These are phyloP conservation scores for Eledone cirrhosa DNA, from an alignment of 2,888 invertebrate genomes.

Conservation along the genomic window DNA sequence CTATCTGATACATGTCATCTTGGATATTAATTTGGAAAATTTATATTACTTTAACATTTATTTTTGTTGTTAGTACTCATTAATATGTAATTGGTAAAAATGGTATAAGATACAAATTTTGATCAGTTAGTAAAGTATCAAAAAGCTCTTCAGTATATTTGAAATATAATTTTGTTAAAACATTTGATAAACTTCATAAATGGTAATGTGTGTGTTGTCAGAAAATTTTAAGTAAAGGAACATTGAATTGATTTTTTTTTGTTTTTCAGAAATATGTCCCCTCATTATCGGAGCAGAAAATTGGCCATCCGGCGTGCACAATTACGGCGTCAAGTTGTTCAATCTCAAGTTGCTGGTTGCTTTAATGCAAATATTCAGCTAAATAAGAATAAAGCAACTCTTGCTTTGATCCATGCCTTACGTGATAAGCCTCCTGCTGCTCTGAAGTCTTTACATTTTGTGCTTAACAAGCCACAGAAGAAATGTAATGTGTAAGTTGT, in stretches of 20 bases:
- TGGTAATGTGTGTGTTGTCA: neutral
- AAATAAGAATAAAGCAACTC: slow-evolving; percentile 48
- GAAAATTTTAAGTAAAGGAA: too few relatives aligned
- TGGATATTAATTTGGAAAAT: too few relatives aligned
- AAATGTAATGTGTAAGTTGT: slow-evolving; percentile 39
- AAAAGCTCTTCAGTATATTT: neutral
- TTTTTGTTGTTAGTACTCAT: too few relatives aligned
- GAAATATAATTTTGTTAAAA: neutral
- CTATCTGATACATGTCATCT: neutral
- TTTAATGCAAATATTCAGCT: slow-evolving; percentile 45
- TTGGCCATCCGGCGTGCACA: slow-evolving; percentile 55
- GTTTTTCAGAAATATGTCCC: slow-evolving; percentile 17
- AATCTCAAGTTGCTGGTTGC: slow-evolving; percentile 59
- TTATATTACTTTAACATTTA: too few relatives aligned
- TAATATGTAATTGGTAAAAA: too few relatives aligned
- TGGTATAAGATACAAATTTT: too few relatives aligned
- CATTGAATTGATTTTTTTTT: too few relatives aligned
- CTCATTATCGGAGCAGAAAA: slow-evolving; percentile 52
- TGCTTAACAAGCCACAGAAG: slow-evolving; percentile 37
- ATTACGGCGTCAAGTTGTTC: slow-evolving; percentile 69
- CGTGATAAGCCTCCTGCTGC: slow-evolving; percentile 48
- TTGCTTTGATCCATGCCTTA: slow-evolving; percentile 63
- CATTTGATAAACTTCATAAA: slow-evolving; percentile 1
- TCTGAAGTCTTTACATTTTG: slow-evolving; percentile 49
- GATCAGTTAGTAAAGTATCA: too few relatives aligned